Evolutionary conservation across 92 coral and sea anemone genomes (phyloP), one percentile per base, ranked within the genome.

Genomic region (Siderastrea radians): DNA sequence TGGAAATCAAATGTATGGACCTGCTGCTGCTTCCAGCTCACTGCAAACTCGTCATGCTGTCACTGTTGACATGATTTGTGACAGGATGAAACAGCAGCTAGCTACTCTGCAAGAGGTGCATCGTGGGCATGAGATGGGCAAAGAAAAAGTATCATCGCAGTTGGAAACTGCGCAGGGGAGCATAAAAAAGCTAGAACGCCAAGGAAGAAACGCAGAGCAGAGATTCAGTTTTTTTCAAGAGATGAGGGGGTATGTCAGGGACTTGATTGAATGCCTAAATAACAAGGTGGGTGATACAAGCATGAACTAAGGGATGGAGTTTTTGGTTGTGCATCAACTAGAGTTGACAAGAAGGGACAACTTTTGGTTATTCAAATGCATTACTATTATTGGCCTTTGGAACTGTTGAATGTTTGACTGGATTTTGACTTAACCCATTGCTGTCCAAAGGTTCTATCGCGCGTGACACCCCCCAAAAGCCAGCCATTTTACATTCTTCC

Each of bases 231-330:
- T 98, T 89, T 98, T 94, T 71, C 99, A 98, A 89, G 99, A 98
- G 98, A 98, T 94, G 98, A 98, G 98, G 98, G 99, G 99, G 98
- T 98, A 98, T 98, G 99, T 98, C 94, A 92, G 98, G 96, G 99
- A 98, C 98, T 94, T 98, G 98, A 92, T 98, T 90, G 99, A 98
- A 93, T 98, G 99, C 97, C 96, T 98, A 92, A 96, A 96, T 91
- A 96, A 98, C 92, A 98, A 98, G 99, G 99, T 98, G 99, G 96
- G 99, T 96, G 96, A 92, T 94, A 87, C 90, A 83, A 90, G 94
- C 92, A 75, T 68, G 82, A 15, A 43, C 52, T 50, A 8, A 71
- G 38, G 38, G 38, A 26, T 26, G 38, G 38, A 26, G 38, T 26
- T 26, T 26, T 26, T 26, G 38, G 38, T 26, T 26, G 38, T 26